These are phyloP conservation scores for Orthosia gothica DNA, from an alignment of 2,888 invertebrate genomes.

Conservation along the genomic window DNA sequence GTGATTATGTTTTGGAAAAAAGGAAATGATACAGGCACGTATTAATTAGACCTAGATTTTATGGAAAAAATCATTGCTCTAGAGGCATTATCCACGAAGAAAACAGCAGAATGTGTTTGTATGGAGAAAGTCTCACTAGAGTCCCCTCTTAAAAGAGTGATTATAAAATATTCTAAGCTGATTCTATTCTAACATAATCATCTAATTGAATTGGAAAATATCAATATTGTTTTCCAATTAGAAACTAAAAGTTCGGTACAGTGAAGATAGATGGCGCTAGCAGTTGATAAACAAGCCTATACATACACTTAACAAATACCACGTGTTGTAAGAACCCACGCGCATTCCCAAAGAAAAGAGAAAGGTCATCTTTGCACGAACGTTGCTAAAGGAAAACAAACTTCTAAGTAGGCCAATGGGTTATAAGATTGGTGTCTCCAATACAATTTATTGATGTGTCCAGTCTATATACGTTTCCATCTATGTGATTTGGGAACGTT, in stretches of 20 bases:
- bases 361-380: slow-evolving; percentile 25
- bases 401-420: slow-evolving; percentile 27
- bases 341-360: slow-evolving; percentile 19
- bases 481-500: neutral
- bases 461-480: neutral
- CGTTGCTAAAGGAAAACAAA: slow-evolving; percentile 23
- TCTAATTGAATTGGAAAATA: neutral
- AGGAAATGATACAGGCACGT: too few relatives aligned
- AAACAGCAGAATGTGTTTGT: too few relatives aligned
- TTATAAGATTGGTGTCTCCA: slow-evolving; percentile 9
- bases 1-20: too few relatives aligned
- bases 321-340: slow-evolving; percentile 27
- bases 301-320: slow-evolving; percentile 1
- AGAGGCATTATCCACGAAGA: too few relatives aligned
- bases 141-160: too few relatives aligned
- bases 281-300: slow-evolving; percentile 3
- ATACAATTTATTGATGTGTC: slow-evolving; percentile 30
- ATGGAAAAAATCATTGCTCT: too few relatives aligned
- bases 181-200: neutral
- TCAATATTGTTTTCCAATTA: neutral
- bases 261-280: slow-evolving; percentile 42
- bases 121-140: too few relatives aligned
- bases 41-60: too few relatives aligned
- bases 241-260: slow-evolving; percentile 5
- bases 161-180: neutral